Evolutionary conservation across 1,140 invertebrate genomes (phyloP).

Genomic region (Ephestia elutella): DNA sequence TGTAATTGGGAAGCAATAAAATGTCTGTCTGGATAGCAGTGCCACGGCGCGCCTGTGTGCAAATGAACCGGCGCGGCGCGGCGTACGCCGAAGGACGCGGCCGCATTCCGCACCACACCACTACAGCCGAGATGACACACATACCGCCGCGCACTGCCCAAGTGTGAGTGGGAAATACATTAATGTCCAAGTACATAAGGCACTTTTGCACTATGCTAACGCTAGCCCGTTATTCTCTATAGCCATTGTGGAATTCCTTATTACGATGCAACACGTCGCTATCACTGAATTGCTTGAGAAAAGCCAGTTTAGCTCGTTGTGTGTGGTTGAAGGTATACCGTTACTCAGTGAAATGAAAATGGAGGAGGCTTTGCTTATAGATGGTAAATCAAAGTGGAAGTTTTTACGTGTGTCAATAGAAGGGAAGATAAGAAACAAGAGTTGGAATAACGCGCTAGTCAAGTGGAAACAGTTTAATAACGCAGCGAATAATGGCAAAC

Average conservation of each 20-base stretch:
- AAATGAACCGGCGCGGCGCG: conserved; percentile 55
- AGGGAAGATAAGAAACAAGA: too few relatives aligned
- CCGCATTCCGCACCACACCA: conserved; percentile 63
- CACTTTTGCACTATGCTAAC: conserved; percentile 34
- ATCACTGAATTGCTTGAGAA: conserved; percentile 22
- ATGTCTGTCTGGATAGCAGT: conserved; percentile 43
- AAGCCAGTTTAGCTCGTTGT: neutral
- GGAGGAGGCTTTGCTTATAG: neutral
- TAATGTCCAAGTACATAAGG: conserved; percentile 43
- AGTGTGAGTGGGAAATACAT: conserved; percentile 36
- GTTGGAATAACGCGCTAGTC: neutral
- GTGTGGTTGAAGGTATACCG: neutral
- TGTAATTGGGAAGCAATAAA: conserved; percentile 66
- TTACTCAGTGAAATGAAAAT: neutral
- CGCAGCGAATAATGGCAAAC: conserved; percentile 37
- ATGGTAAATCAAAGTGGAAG: neutral
- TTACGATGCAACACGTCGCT: conserved; percentile 28
- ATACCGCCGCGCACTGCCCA: conserved; percentile 45
- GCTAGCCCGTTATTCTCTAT: conserved; percentile 22
- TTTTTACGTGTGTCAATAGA: too few relatives aligned
- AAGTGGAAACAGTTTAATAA: conserved; percentile 60
- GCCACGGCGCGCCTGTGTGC: conserved; percentile 49
- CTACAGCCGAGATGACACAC: conserved; percentile 55
- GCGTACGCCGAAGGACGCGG: conserved; percentile 62
- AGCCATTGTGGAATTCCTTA: conserved; percentile 44